Conservation (phyloP, 2,797 vertebrate genomes). For the Takifugu ocellatus region DNA sequence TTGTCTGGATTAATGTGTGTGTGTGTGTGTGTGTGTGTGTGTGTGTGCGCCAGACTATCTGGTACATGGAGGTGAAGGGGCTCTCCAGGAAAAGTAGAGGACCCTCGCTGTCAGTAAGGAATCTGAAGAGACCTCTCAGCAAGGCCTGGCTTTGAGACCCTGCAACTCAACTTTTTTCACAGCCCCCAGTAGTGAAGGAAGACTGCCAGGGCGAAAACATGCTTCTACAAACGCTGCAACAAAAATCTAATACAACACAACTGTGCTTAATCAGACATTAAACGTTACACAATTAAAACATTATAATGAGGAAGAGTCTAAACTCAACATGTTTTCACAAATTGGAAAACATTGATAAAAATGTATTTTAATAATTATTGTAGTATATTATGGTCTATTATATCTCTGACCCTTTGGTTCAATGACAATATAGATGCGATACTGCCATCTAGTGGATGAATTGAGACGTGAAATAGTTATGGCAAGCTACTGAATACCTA, state of each 20-base stretch:
- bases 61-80: conserved; percentile 72
- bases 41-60: conserved; percentile 17
- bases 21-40: conserved; percentile 7
- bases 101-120: conserved; percentile 80
- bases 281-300: too few species aligned
- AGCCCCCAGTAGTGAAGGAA: conserved; percentile 23
- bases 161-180: conserved; percentile 43
- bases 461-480: too few species aligned
- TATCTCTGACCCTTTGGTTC: too few species aligned
- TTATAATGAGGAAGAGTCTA: too few species aligned
- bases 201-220: conserved; percentile 2
- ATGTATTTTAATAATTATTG: too few species aligned
- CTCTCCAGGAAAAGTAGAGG: conserved; percentile 72
- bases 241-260: too few species aligned
- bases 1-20: conserved; percentile 73
- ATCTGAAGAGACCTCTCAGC: conserved; percentile 79
- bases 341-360: too few species aligned
- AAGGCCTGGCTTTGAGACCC: conserved; percentile 52
- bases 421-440: neutral
- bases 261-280: too few species aligned
- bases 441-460: neutral
- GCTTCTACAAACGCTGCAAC: neutral
- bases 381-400: too few species aligned
- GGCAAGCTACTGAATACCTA: too few species aligned
- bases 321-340: too few species aligned